A percentile compares a stretch with the other conserved stretches of the same genome.
These are phyloP conservation scores for Parthenolecanium corni DNA, from an alignment of 2,888 invertebrate genomes.

Conservation along the genomic window DNA sequence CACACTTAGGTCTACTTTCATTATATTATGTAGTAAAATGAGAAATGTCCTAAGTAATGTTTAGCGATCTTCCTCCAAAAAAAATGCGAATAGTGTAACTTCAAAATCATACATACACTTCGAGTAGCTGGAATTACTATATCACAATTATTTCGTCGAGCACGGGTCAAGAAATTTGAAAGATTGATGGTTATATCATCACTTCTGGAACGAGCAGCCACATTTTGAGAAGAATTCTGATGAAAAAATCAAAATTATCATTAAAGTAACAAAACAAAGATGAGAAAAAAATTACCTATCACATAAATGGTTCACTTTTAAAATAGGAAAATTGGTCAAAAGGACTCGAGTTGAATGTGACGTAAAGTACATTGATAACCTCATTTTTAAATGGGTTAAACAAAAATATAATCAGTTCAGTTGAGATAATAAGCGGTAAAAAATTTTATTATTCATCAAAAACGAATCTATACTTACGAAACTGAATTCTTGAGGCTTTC, in stretches of 20 bases:
- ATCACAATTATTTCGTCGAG: constrained; percentile 20
- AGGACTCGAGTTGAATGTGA: too few relatives aligned
- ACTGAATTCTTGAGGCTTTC: constrained; percentile 8
- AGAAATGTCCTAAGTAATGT: too few relatives aligned
- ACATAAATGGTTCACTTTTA: neutral
- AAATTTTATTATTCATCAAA: neutral
- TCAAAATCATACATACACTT: neutral
- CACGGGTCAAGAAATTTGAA: constrained; percentile 14
- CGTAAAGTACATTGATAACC: too few relatives aligned
- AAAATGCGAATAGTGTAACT: too few relatives aligned
- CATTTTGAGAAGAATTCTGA: constrained; percentile 2
- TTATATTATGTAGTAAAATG: too few relatives aligned
- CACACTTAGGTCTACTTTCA: too few relatives aligned
- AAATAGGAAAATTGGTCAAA: too few relatives aligned
- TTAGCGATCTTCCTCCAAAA: too few relatives aligned
- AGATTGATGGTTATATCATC: constrained; percentile 18
- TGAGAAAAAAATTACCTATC: neutral
- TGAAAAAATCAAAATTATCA: neutral
- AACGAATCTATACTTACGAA: neutral
- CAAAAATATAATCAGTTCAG: too few relatives aligned
- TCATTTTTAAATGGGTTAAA: too few relatives aligned
- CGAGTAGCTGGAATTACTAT: constrained; percentile 16
- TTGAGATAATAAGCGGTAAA: too few relatives aligned
- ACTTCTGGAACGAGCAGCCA: neutral
- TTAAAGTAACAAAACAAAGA: too few relatives aligned